Evolutionary conservation across 2,888 invertebrate genomes (phyloP).

Genomic region (Tenthredo amoena): DNA sequence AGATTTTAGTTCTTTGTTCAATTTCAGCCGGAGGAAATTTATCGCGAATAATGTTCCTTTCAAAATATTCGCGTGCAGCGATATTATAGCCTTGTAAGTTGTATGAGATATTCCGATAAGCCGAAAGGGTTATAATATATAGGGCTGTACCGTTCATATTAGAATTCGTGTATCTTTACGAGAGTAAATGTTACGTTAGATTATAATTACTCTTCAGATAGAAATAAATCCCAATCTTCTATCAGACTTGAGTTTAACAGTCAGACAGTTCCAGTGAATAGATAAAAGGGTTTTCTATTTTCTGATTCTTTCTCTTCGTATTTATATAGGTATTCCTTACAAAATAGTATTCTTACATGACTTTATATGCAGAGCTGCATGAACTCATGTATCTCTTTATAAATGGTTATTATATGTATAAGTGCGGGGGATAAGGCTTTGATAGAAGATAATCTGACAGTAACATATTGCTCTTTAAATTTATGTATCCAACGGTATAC

Average conservation of each 20-base stretch:
- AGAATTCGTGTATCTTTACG: background rate
- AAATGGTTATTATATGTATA: background rate
- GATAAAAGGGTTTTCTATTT: background rate
- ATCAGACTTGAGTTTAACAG: background rate
- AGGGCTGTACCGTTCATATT: background rate
- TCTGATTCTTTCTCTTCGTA: background rate
- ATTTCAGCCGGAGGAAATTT: slow-evolving; percentile 6
- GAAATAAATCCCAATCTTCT: background rate
- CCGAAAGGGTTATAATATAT: slow-evolving; percentile 35
- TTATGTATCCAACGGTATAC: background rate
- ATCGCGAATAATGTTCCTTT: background rate
- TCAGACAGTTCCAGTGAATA: background rate
- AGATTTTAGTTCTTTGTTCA: slow-evolving; percentile 21
- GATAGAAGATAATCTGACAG: background rate
- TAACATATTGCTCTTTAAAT: slow-evolving; percentile 3
- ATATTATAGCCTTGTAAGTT: background rate
- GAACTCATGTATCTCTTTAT: background rate
- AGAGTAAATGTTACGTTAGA: background rate
- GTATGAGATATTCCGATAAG: slow-evolving; percentile 17
- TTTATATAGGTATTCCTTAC: background rate
- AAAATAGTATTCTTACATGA: background rate
- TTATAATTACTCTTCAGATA: background rate
- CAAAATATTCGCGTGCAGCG: slow-evolving; percentile 28
- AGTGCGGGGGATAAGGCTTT: background rate
- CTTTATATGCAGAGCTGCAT: background rate